These are phyloP conservation scores for Octodon degus DNA, from an alignment of 2,113 vertebrate species.

Conservation along the genomic window DNA sequence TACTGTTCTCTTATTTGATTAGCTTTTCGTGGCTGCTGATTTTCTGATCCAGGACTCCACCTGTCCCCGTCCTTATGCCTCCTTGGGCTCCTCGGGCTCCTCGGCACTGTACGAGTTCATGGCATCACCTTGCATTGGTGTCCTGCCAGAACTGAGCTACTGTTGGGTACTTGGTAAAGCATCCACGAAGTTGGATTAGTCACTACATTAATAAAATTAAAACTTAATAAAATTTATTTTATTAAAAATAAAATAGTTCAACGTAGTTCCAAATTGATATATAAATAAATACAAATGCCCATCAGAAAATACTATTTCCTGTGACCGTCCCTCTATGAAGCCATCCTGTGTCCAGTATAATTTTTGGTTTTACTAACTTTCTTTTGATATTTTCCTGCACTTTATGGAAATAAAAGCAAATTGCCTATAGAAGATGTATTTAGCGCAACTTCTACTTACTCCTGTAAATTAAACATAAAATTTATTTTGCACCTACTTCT, in stretches of 20 bases:
- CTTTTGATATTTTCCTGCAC: background rate
- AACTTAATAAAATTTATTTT: no score
- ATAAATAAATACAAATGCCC: background rate
- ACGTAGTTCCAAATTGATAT: background rate
- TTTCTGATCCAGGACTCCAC: background rate
- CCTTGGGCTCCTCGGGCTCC: no score
- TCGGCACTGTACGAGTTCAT: background rate
- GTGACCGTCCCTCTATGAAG: background rate
- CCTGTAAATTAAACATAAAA: background rate
- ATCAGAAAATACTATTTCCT: background rate
- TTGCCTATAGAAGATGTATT: background rate
- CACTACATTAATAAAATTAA: background rate
- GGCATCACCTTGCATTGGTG: background rate
- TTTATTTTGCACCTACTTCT: background rate
- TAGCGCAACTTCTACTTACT: background rate
- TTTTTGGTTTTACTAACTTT: background rate
- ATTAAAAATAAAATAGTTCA: background rate
- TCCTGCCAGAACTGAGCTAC: background rate
- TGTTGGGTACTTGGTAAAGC: background rate
- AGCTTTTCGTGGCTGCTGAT: background rate
- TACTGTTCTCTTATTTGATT: background rate
- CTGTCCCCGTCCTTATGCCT: background rate
- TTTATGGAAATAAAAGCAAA: background rate
- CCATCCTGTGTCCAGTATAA: no score
- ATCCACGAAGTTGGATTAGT: background rate